These are phyloP conservation scores for Urocitellus parryii DNA, from an alignment of 2,113 vertebrate genomes.

Conservation along the genomic window DNA sequence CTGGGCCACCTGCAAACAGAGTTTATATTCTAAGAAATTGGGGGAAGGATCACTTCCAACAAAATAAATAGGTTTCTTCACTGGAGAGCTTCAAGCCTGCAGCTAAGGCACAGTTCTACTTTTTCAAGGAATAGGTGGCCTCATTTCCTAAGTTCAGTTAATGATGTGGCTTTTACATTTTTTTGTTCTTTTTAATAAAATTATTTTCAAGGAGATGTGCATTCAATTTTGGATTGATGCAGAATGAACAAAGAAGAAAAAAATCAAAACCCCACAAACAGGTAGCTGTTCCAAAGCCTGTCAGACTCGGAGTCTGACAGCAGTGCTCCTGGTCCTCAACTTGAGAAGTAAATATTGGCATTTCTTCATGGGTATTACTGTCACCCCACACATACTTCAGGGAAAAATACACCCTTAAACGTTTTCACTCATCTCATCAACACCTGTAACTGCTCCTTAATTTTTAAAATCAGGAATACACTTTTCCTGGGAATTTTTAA, in stretches of 20 bases:
- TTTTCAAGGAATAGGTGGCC: background rate
- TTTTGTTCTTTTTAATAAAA: background rate
- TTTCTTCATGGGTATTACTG: background rate
- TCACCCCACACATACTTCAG: background rate
- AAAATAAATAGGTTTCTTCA: background rate
- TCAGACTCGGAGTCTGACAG: background rate
- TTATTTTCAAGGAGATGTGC: background rate
- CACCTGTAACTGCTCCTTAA: background rate
- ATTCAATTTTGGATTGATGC: background rate
- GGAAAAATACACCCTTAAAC: background rate
- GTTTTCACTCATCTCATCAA: background rate
- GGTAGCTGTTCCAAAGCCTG: background rate
- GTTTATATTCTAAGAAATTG: background rate
- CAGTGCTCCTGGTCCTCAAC: background rate
- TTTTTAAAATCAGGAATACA: slow-evolving; percentile 51
- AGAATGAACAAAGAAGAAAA: background rate
- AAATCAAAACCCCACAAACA: background rate
- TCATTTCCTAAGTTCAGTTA: background rate
- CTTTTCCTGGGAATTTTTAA: background rate
- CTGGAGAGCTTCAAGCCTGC: background rate
- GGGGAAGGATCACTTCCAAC: background rate
- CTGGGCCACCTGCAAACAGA: background rate
- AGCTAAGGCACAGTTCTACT: background rate
- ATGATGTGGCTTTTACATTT: background rate
- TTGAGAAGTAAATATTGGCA: background rate